phyloP scores from a whole-genome alignment of 2,888 invertebrate species.

The Phaonia tiefii region DNA sequence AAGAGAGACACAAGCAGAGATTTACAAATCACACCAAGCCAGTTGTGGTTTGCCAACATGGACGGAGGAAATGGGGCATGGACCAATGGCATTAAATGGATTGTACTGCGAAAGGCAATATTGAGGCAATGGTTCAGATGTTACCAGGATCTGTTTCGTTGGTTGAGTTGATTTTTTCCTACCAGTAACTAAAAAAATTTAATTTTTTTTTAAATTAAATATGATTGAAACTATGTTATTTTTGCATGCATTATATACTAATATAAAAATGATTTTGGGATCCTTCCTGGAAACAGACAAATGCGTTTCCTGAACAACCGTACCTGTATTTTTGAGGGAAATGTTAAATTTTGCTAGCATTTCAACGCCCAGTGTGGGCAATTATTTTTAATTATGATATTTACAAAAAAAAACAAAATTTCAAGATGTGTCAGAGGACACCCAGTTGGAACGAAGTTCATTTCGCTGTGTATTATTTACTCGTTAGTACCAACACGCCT shows the following conservation, averaged over 20 bases:
- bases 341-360: too few relatives aligned
- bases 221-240: conserved; percentile 50
- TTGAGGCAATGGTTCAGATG: not conserved
- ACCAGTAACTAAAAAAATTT: conserved; percentile 25
- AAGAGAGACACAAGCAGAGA: conserved; percentile 22
- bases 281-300: not conserved
- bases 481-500: too few relatives aligned
- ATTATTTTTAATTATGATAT: too few relatives aligned
- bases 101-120: too few relatives aligned
- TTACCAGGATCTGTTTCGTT: conserved; percentile 22
- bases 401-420: too few relatives aligned
- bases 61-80: conserved; percentile 1
- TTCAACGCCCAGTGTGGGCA: too few relatives aligned
- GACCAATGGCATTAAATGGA: too few relatives aligned
- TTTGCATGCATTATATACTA: not conserved
- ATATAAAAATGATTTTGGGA: not conserved
- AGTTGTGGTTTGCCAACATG: conserved; percentile 49
- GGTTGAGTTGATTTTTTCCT: not conserved
- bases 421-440: too few relatives aligned
- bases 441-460: too few relatives aligned
- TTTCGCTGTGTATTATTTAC: too few relatives aligned
- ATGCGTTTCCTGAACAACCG: too few relatives aligned
- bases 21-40: conserved; percentile 57
- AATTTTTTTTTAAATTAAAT: conserved; percentile 49
- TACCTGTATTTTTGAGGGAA: too few relatives aligned